Base-by-base conservation (phyloP, 2,797 vertebrate genomes). In the Mormyrops attenuatus region DNA sequence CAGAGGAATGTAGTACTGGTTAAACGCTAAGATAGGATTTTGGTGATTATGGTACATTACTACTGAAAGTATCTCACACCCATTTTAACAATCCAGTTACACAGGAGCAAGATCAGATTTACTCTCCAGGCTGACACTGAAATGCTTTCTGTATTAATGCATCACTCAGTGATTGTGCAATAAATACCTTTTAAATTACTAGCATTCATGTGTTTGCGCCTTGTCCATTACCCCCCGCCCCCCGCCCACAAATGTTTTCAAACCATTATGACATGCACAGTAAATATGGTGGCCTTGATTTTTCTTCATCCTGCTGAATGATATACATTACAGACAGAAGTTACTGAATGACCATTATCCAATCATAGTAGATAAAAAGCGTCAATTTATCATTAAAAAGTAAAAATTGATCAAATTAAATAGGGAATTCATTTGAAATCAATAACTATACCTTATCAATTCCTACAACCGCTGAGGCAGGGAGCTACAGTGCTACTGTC, bases 111-210 rank as follows among this genome's bases (percentile, higher is more conserved):
- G 77, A 82, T 47, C 77, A 47, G 38, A 47, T 82, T 82, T 82
- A 82, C 77, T 47, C 47, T 82, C 77, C 41, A 82, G 8, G 20
- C 77, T 44, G 6, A 22, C 41, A 47, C 17, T 4, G 77, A 50
- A 53, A 34, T 52, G 47, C 13, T 85, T 13, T 85, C 8, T 26
- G 2, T 85, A 22, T 26, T 30, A 1, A 2, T 22, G 11, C 34
- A 52, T 53, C 5, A 30, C 44, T 15, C 50, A 53, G 26, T 1
- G 22, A 85, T 52, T 85, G 50, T 50, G 44, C 50, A 88, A 88
- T 88, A 55, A 63, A 63, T 55, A 63, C 86, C 34, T 44, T 34
- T 63, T 88, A 63, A 63, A 88, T 88, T 47, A 47, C 41, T 82
- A 41, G 44, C 73, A 44, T 80, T 80, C 73, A 44, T 17, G 3